phyloP scores from a whole-genome alignment of 2,113 vertebrate genomes.

The Connochaetes taurinus region DNA sequence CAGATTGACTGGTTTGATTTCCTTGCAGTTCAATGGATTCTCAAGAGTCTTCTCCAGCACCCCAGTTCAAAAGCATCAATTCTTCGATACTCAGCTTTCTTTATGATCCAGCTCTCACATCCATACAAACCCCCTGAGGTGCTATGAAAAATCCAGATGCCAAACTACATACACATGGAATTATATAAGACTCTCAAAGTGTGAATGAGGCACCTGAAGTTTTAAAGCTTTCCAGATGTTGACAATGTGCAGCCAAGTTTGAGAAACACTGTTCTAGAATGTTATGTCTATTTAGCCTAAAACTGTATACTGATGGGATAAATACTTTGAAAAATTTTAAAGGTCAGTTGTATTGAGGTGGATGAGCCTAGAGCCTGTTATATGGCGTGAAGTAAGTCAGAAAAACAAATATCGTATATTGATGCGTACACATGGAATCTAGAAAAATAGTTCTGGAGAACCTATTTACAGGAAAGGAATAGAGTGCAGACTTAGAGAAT shows the following conservation, averaged over 20 bases:
- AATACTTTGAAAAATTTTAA: background rate
- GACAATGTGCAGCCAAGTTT: background rate
- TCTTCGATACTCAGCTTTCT: background rate
- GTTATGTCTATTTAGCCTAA: background rate
- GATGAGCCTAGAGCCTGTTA: background rate
- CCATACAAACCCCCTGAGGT: background rate
- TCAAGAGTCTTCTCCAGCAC: background rate
- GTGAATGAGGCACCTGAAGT: background rate
- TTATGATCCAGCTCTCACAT: background rate
- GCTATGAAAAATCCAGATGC: background rate
- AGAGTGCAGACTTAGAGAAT: background rate
- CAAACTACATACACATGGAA: background rate
- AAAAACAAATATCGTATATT: background rate
- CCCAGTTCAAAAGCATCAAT: background rate
- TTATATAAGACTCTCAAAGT: background rate
- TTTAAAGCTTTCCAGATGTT: slow-evolving; percentile 10
- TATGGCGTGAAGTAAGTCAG: background rate
- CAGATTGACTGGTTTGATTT: background rate
- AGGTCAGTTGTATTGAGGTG: background rate
- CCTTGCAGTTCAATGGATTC: background rate
- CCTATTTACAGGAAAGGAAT: background rate
- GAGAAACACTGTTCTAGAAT: background rate
- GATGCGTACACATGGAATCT: background rate
- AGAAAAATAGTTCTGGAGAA: background rate
- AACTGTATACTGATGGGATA: background rate